A percentile compares a stretch with the other conserved stretches of the same genome.
These are phyloP conservation scores for Nebria brevicollis DNA, from an alignment of 2,888 invertebrate species.

Conservation along the genomic window DNA sequence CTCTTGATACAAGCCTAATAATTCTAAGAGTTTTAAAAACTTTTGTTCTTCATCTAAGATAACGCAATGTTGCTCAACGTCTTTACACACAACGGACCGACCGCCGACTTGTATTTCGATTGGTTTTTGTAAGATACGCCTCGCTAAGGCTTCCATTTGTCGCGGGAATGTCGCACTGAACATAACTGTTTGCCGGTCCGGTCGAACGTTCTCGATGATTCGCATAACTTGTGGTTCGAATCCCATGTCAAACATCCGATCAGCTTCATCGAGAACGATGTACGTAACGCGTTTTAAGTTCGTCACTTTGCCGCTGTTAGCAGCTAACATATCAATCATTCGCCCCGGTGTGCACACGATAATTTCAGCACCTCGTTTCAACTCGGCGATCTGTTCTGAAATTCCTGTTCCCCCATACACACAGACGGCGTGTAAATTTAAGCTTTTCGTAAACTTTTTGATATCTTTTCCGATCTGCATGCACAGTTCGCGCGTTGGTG, in stretches of 20 bases:
- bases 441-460: slow-evolving; percentile 90
- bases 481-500: slow-evolving; percentile 96
- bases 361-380: slow-evolving; percentile 96
- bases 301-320: slow-evolving; percentile 97
- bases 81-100: slow-evolving; percentile 95
- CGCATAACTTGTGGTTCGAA: slow-evolving; percentile 99
- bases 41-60: slow-evolving; percentile 96
- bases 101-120: slow-evolving; percentile 98
- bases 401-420: slow-evolving; percentile 99
- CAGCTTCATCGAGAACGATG: slow-evolving; percentile 98
- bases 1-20: slow-evolving; percentile 95
- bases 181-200: slow-evolving; percentile 97
- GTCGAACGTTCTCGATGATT: slow-evolving; percentile 96
- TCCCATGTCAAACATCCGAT: slow-evolving; percentile 99
- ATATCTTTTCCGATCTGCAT: slow-evolving; percentile 99
- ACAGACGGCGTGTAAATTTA: slow-evolving; percentile 89
- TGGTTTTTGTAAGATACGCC: slow-evolving; percentile 92
- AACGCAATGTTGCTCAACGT: slow-evolving; percentile 95
- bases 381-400: slow-evolving; percentile 91
- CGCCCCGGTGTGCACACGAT: slow-evolving; percentile 99
- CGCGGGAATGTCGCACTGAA: slow-evolving; percentile 99
- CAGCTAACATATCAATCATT: slow-evolving; percentile 99
- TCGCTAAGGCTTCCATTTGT: slow-evolving; percentile 98
- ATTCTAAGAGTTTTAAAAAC: slow-evolving; percentile 94
- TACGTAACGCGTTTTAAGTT: slow-evolving; percentile 97